Base-by-base conservation (phyloP, 2,888 invertebrate genomes). In the Thecocarcelia acutangulata region DNA sequence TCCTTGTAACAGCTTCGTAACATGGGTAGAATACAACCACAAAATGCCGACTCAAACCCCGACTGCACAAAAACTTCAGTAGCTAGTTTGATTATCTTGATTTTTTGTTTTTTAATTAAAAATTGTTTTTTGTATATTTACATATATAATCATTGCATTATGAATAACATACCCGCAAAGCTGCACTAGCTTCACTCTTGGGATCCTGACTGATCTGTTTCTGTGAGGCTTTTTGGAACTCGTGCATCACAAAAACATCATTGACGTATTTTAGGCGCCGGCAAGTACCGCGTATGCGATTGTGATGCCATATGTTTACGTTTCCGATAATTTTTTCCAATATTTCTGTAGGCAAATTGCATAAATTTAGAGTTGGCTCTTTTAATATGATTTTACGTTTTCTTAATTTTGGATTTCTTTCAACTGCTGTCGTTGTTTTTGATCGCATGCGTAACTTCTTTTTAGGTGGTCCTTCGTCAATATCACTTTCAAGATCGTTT, bases 301-400 rank as follows among this genome's bases (percentile, higher is more conserved):
- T 87, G n/a, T 86, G 85, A 83, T 88, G 87, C 86, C 86, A 87
- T 33, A 86, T 86, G 50, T 85, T 84, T 40, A 87, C 84, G n/a
- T 86, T 79, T 1, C 85, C 83, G 1, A 88, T 83, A 19, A 88
- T 87, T 54, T 85, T 85, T 50, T 86, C 84, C 3, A 87, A 75
- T 11, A 88, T n/a, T 50, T 87, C 87, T 19, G 70, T 80, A 3
- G 87, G 88, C n/a, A 88, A 69, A 66, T 85, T 83, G 28, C 83
- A 85, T 5, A 88, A 40, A 17, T 81, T 85, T 6, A 84, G 15
- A 2, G 73, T 17, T 12, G 63, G 37, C 19, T 13, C 40, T 19
- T 19, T 8, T 0, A 2, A 0, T 1, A 12, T 4, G n/a, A 44
- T 61, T 28, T 69, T 69, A 17, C 42, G 37, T 69, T 59, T 68